phyloP scores from a whole-genome alignment of 2,888 invertebrate genomes.

The Julus scanicus region DNA sequence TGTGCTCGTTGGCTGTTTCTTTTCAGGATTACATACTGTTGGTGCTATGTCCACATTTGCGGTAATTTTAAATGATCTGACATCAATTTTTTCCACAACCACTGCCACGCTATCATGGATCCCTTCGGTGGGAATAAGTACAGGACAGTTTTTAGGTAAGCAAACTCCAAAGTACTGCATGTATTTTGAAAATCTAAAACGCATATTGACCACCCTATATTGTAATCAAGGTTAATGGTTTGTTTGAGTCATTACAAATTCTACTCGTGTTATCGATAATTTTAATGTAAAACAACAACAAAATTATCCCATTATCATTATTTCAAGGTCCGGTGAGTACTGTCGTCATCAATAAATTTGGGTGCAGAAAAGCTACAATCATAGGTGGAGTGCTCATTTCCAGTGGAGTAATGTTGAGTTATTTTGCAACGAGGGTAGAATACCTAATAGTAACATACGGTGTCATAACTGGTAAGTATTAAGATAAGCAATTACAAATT shows the following conservation, averaged over 20 bases:
- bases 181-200: background rate
- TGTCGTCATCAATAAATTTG: conserved; percentile 37
- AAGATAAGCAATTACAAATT: background rate
- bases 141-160: conserved; percentile 52
- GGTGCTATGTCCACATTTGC: background rate
- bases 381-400: conserved; percentile 49
- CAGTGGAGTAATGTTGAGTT: conserved; percentile 32
- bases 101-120: conserved; percentile 48
- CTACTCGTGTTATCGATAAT: background rate
- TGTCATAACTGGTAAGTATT: conserved; percentile 36
- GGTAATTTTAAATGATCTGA: conserved; percentile 30
- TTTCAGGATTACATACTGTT: background rate
- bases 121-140: background rate
- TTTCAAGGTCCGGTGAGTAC: conserved; percentile 51
- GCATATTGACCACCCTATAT: background rate
- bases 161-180: no score
- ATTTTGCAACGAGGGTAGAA: conserved; percentile 14
- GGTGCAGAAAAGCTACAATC: conserved; percentile 28
- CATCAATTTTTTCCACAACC: conserved; percentile 6
- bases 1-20: conserved; percentile 44
- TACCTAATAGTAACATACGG: conserved; percentile 48
- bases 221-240: background rate
- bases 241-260: background rate
- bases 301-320: background rate
- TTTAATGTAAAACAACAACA: background rate